Evolutionary conservation across 2,888 invertebrate genomes (phyloP).

Genomic region (Drosophila diplacantha): DNA sequence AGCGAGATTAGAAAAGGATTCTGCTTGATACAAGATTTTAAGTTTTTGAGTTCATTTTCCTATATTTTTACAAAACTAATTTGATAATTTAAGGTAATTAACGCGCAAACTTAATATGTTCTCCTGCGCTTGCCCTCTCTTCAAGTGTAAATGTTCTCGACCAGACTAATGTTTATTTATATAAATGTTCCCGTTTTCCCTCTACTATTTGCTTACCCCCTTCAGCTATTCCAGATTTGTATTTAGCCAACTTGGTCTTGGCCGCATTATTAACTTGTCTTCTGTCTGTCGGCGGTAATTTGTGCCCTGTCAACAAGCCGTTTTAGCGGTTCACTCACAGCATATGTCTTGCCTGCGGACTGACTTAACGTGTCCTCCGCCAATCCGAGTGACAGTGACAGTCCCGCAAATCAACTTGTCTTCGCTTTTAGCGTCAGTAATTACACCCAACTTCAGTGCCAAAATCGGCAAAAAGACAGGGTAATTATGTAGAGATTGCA

Average conservation of each 20-base stretch:
- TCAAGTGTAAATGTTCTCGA: neutral
- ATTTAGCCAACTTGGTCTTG: constrained; percentile 2
- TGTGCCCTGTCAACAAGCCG: constrained; percentile 17
- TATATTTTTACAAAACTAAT: neutral
- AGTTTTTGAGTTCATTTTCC: too few relatives aligned
- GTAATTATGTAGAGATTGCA: constrained; percentile 13
- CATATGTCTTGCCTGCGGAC: constrained; percentile 24
- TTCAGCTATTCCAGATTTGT: neutral
- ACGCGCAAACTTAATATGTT: neutral
- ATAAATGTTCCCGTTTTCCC: neutral
- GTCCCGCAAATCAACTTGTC: constrained; percentile 21
- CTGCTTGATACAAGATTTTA: neutral
- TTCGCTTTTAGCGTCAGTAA: constrained; percentile 14
- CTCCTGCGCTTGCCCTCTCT: neutral
- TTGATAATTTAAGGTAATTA: neutral
- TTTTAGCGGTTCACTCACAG: constrained; percentile 7
- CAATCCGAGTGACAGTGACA: constrained; percentile 25
- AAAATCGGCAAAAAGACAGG: neutral
- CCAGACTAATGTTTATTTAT: neutral
- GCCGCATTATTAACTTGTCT: constrained; percentile 36
- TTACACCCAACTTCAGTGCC: constrained; percentile 20
- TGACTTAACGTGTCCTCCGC: constrained; percentile 27
- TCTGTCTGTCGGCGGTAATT: constrained; percentile 18
- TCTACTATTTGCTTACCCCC: neutral
- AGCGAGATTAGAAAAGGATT: neutral